phyloP scores from a whole-genome alignment of 2,113 vertebrate genomes.

The Trematomus loennbergii region DNA sequence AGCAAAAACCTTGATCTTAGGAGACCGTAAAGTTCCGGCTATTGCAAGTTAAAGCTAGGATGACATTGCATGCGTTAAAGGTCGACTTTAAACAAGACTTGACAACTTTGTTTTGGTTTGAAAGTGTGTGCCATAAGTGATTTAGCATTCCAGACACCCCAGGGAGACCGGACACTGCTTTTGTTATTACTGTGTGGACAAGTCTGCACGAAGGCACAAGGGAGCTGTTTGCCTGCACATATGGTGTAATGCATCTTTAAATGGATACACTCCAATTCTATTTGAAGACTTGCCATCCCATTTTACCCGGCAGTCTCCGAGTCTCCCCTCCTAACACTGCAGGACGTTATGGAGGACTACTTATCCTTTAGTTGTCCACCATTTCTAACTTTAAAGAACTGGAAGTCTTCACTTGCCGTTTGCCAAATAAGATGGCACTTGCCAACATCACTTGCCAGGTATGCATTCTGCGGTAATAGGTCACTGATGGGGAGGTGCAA shows the following conservation, averaged over 20 bases:
- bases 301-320: conserved; percentile 44
- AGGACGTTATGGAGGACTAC: conserved; percentile 54
- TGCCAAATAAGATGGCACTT: conserved; percentile 42
- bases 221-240: conserved; percentile 28
- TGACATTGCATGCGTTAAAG: conserved; percentile 18
- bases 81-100: conserved; percentile 37
- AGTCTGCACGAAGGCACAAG: neutral
- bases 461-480: conserved; percentile 46
- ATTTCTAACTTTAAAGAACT: conserved; percentile 30
- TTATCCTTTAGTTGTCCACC: neutral
- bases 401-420: conserved; percentile 40
- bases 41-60: conserved; percentile 32
- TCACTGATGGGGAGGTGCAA: conserved; percentile 41
- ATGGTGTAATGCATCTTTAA: conserved; percentile 67
- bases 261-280: conserved; percentile 45
- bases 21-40: neutral
- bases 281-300: conserved; percentile 56
- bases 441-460: conserved; percentile 56
- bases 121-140: conserved; percentile 26
- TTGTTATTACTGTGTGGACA: conserved; percentile 22
- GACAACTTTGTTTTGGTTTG: conserved; percentile 39
- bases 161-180: conserved; percentile 16
- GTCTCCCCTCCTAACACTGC: conserved; percentile 2
- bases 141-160: conserved; percentile 50
- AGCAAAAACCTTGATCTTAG: neutral